These are phyloP conservation scores for Drosophila robusta DNA, from an alignment of 2,888 invertebrate species.

Conservation along the genomic window DNA sequence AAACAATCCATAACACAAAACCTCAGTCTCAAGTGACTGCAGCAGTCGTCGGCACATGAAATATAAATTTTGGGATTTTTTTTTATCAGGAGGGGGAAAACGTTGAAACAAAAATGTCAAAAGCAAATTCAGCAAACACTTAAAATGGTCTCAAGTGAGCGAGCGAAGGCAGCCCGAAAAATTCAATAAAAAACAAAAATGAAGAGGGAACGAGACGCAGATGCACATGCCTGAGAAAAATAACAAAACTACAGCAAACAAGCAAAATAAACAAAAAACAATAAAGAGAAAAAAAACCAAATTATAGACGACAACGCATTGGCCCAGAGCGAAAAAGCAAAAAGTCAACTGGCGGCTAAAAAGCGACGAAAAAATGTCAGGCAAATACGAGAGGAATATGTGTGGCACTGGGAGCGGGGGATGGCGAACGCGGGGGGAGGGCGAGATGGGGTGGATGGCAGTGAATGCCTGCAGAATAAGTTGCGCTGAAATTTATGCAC, in stretches of 20 bases:
- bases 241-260: slow-evolving; percentile 26
- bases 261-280: slow-evolving; percentile 31
- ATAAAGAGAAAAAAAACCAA: slow-evolving; percentile 20
- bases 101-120: slow-evolving; percentile 56
- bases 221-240: slow-evolving; percentile 17
- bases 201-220: neutral
- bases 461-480: slow-evolving; percentile 27
- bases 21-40: slow-evolving; percentile 39
- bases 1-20: slow-evolving; percentile 21
- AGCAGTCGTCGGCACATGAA: slow-evolving; percentile 37
- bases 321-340: slow-evolving; percentile 55
- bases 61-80: slow-evolving; percentile 26
- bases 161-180: slow-evolving; percentile 27
- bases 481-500: slow-evolving; percentile 67
- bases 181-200: slow-evolving; percentile 36
- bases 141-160: slow-evolving; percentile 76
- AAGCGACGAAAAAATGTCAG: slow-evolving; percentile 39
- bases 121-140: slow-evolving; percentile 71
- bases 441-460: neutral
- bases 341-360: slow-evolving; percentile 62
- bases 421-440: neutral
- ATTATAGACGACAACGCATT: slow-evolving; percentile 44
- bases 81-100: slow-evolving; percentile 2
- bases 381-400: slow-evolving; percentile 38
- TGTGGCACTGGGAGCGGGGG: slow-evolving; percentile 12